Evolutionary conservation across 2,113 vertebrate genomes (phyloP).

Genomic region (Tetrax tetrax): DNA sequence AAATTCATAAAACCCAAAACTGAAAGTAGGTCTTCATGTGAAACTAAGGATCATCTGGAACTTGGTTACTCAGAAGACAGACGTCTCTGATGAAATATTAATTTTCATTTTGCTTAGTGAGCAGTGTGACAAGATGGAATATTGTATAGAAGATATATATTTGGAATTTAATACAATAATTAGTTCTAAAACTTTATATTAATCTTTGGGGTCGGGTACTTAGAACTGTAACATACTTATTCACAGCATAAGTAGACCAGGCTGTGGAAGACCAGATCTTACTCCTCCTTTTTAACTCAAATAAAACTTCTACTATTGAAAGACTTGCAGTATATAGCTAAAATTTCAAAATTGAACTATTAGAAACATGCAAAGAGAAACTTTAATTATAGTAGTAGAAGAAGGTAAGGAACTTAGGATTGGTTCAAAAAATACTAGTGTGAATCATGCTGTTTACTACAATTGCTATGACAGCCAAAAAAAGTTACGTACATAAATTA

Average conservation of each 20-base stretch:
- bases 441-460: background rate
- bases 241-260: background rate
- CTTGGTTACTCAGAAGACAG: background rate
- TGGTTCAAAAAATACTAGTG: background rate
- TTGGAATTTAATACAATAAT: background rate
- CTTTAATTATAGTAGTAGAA: background rate
- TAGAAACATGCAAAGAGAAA: background rate
- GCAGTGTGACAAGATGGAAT: background rate
- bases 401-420: background rate
- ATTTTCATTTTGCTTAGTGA: background rate
- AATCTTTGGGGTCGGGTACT: background rate
- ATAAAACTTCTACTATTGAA: background rate
- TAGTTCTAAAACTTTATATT: background rate
- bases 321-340: background rate
- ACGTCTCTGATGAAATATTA: background rate
- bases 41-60: background rate
- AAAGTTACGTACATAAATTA: background rate
- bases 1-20: background rate
- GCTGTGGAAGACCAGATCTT: background rate
- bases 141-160: background rate
- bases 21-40: conserved; percentile 2
- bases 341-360: background rate
- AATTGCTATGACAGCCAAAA: background rate
- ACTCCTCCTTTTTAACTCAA: background rate
- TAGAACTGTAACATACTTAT: background rate